Conservation (phyloP, 2,113 vertebrate genomes). For the Penelope pileata region DNA sequence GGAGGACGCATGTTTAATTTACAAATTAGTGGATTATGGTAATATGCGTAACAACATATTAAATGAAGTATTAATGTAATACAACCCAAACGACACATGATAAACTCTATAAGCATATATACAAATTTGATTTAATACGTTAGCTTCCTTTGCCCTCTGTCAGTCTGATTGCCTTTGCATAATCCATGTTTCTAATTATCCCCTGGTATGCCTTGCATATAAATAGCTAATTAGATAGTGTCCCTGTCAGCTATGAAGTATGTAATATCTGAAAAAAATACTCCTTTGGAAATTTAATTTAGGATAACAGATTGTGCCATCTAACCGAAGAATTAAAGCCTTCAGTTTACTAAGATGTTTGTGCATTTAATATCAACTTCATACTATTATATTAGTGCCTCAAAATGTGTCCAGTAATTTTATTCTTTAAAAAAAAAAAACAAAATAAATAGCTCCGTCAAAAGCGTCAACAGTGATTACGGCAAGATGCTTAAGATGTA, state of each 20-base stretch:
- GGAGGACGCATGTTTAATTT: conserved; percentile 65
- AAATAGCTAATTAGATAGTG: conserved; percentile 84
- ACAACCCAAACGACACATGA: conserved; percentile 71
- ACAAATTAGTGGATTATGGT: conserved; percentile 68
- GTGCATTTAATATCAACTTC: conserved; percentile 63
- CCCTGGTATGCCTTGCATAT: conserved; percentile 80
- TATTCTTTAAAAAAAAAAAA: neutral
- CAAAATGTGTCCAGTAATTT: conserved; percentile 23
- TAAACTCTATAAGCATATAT: conserved; percentile 72
- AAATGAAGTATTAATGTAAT: conserved; percentile 78
- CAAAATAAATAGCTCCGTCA: neutral
- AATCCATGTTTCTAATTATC: conserved; percentile 85
- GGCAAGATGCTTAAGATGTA: neutral
- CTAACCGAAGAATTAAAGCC: conserved; percentile 73
- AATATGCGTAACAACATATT: conserved; percentile 66
- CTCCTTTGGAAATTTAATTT: conserved; percentile 80
- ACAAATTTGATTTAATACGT: conserved; percentile 79
- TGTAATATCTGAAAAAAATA: conserved; percentile 76
- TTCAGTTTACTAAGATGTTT: conserved; percentile 62
- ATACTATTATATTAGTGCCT: conserved; percentile 37
- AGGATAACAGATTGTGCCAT: conserved; percentile 75
- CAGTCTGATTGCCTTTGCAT: conserved; percentile 78
- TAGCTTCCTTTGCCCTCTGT: conserved; percentile 76
- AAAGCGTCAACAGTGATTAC: conserved; percentile 33
- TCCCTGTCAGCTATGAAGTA: conserved; percentile 79